These are phyloP conservation scores for Numenius phaeopus DNA, from an alignment of 2,797 vertebrate species.

Conservation along the genomic window DNA sequence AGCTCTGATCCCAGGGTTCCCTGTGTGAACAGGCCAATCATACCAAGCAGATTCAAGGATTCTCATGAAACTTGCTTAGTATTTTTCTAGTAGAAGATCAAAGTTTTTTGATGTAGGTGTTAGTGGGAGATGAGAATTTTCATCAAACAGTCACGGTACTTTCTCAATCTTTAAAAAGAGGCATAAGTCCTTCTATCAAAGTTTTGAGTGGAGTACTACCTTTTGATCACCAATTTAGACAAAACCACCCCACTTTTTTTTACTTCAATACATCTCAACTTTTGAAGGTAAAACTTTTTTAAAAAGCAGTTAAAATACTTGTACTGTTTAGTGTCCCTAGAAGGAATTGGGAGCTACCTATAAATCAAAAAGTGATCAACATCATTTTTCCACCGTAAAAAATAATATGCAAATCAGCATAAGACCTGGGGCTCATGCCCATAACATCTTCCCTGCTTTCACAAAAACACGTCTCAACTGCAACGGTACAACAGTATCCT, in stretches of 20 bases:
- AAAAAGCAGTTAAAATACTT: neutral
- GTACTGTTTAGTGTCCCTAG: neutral
- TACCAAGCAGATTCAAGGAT: neutral
- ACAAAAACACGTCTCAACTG: neutral
- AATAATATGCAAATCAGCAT: neutral
- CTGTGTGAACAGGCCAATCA: neutral
- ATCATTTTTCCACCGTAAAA: neutral
- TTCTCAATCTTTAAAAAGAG: neutral
- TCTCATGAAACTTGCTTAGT: neutral
- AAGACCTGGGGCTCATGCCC: neutral
- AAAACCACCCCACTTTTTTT: neutral
- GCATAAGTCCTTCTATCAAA: neutral
- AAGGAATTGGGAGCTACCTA: neutral
- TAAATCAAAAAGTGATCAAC: neutral
- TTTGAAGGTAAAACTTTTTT: neutral
- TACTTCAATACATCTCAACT: neutral
- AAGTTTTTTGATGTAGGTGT: constrained; percentile 19
- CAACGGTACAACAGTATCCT: neutral
- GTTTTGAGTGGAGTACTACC: neutral
- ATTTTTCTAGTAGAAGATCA: neutral
- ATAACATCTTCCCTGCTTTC: neutral
- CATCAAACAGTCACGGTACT: neutral
- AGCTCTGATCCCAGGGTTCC: neutral
- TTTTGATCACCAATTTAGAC: neutral
- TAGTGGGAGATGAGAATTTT: constrained; percentile 26